Evolutionary conservation across 2,797 vertebrate genomes (phyloP).

Genomic region (Scomberomorus guttatus): DNA sequence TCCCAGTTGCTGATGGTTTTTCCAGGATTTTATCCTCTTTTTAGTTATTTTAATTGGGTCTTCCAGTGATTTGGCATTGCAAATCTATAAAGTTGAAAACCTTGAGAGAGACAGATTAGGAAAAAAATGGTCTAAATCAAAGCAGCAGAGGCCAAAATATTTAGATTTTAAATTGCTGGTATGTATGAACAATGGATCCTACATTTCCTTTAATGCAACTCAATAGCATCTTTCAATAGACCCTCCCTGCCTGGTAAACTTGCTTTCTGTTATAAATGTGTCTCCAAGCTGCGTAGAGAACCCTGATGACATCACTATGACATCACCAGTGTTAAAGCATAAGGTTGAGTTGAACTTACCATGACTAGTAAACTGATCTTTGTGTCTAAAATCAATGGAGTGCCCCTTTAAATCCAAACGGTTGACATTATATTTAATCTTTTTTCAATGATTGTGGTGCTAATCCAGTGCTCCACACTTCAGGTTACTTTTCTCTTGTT

Average conservation of each 20-base stretch:
- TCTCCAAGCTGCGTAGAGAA: background rate
- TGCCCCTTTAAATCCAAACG: background rate
- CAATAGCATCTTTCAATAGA: too few species aligned
- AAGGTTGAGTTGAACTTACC: background rate
- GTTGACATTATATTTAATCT: background rate
- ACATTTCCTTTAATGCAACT: background rate
- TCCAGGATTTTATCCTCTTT: background rate
- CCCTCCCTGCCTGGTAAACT: background rate
- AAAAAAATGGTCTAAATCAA: slow-evolving; percentile 1
- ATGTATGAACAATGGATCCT: background rate
- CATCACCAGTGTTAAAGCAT: background rate
- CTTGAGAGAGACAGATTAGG: background rate
- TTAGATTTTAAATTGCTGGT: background rate
- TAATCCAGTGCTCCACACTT: background rate
- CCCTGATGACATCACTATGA: slow-evolving; percentile 7
- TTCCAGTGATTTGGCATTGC: background rate
- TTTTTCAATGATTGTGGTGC: background rate
- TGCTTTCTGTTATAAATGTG: background rate
- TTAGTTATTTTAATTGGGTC: background rate
- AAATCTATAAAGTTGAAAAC: background rate
- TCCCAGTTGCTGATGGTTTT: background rate
- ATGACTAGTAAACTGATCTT: background rate
- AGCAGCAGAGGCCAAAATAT: slow-evolving; percentile 2
- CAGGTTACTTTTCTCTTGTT: background rate
- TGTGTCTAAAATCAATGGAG: background rate